phyloP scores from a whole-genome alignment of 2,113 vertebrate genomes.

The Haemorhous mexicanus region DNA sequence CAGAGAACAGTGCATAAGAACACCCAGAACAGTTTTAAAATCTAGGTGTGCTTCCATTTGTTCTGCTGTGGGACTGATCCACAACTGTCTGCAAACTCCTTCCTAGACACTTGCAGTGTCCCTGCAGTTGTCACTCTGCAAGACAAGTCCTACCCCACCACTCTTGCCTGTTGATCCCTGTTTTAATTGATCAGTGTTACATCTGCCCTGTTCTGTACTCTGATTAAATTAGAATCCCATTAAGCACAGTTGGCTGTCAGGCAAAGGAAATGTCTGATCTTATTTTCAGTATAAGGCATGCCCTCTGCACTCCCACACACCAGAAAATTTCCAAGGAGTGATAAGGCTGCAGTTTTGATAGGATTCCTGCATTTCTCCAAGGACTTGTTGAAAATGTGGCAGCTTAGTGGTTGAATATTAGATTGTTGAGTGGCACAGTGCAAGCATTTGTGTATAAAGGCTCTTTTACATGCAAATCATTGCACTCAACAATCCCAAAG shows the following conservation, averaged over 20 bases:
- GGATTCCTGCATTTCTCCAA: constrained; percentile 9
- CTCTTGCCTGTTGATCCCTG: neutral
- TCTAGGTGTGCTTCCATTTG: neutral
- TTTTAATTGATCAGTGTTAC: constrained; percentile 21
- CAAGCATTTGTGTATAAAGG: neutral
- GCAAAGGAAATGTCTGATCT: constrained; percentile 40
- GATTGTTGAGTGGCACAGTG: neutral
- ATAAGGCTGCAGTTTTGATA: constrained; percentile 14
- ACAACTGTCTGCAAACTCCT: neutral
- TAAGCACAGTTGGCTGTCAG: constrained; percentile 31
- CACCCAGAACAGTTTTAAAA: neutral
- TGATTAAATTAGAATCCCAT: constrained; percentile 55
- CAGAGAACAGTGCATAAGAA: neutral
- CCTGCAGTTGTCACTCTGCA: neutral
- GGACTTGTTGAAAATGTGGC: neutral
- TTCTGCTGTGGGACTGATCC: neutral
- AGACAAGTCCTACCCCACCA: neutral
- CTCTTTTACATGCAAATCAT: too few species aligned
- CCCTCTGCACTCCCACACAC: neutral
- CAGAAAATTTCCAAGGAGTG: neutral
- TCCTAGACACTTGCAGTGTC: neutral
- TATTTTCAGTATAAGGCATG: constrained; percentile 17
- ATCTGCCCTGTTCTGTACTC: constrained; percentile 14
- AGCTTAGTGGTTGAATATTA: neutral
- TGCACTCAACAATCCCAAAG: neutral